Evolutionary conservation across 1,140 invertebrate species (phyloP), one percentile per base, ranked within the genome.

Genomic region (Papilio aristodemus): DNA sequence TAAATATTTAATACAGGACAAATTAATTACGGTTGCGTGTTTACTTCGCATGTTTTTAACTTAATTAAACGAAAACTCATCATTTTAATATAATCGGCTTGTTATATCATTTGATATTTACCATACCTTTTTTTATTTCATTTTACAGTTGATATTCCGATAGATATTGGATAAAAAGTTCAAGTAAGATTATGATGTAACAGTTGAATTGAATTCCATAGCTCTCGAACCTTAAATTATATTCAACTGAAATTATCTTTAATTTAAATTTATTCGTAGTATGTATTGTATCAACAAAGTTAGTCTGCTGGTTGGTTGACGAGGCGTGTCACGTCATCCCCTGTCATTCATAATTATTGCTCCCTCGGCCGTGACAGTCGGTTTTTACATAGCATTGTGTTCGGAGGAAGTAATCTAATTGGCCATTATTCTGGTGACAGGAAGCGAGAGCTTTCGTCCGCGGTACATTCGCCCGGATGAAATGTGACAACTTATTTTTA

Each of bases 321-420:
- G 41, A 22, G 37, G 36, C 59, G 69, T 66, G 32, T 60, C 36
- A 59, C 67, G 75, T 82, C 77, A 79, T 74, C 77, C 75, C 68
- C 62, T 71, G 68, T 79, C 74, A 75, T 77, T 74, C 73, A 77
- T 75, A 79, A 80, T 83, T 77, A 77, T 76, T 71, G 71, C 71
- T 58, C 57, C 71, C 75, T 79, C 80, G 80, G 71, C 76, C 81
- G 75, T 72, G 76, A 68, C 79, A 77, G 74, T 72, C 75, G 79
- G 73, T 75, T 85, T 82, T 81, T 80, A 79, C 77, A 77, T 82
- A 79, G 75, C 74, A 85, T 85, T 85, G 83, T 85, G 70, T 70
- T 63, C 68, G 69, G 72, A 79, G 83, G 83, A 85, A 85, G 79
- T 81, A 75, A 73, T 79, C 80, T 83, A 85, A 85, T 85, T 81